Base-by-base conservation (phyloP, 2,797 vertebrate species). In the Paratrypauchen microcephalus region DNA sequence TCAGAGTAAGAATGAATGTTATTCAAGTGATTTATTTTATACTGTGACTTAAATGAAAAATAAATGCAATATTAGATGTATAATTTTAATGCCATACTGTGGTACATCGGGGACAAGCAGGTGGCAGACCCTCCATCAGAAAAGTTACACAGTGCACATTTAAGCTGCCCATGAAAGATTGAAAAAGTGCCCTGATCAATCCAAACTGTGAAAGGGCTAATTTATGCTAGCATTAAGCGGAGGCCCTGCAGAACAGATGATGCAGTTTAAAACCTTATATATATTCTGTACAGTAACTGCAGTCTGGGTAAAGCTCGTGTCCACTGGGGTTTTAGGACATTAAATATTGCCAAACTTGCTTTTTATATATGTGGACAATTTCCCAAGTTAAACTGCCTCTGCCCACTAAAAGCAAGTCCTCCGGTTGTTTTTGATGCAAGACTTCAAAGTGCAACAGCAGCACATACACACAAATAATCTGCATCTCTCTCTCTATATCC, bases 331-430 rank as follows among this genome's bases (percentile, higher is more conserved):
- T 79, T 80, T 36, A 58, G 21, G 41, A 59, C 0, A 65, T 50
- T 50, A 65, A 2, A 66, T 78, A 54, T 54, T 69, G 36, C 77
- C 65, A 62, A 83, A 74, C 64, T 69, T 77, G 76, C 71, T 9
- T 71, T 69, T 69, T 62, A 30, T 59, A 39, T 26, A 65, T 72
- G 16, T 57, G 65, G 68, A 71, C 16, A 30, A 55, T 62, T 21
- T 68, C 69, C 30, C 76, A 1, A 66, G 52, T 73, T 71, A 45
- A 75, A 79, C 73, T 65, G 60, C 19, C 55, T 82, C 79, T 65
- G 21, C 8, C 41, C 54, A 23, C 21, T 13, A 72, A 64, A 72
- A 65, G 56, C 28, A 50, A 26, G 54, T n/a, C 28, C 52, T 50
- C 8, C 72, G 62, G 72, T 36, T 57, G 63, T 69, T 67, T 73